phyloP scores from a whole-genome alignment of 2,113 vertebrate species.

The Trachemys scripta region DNA sequence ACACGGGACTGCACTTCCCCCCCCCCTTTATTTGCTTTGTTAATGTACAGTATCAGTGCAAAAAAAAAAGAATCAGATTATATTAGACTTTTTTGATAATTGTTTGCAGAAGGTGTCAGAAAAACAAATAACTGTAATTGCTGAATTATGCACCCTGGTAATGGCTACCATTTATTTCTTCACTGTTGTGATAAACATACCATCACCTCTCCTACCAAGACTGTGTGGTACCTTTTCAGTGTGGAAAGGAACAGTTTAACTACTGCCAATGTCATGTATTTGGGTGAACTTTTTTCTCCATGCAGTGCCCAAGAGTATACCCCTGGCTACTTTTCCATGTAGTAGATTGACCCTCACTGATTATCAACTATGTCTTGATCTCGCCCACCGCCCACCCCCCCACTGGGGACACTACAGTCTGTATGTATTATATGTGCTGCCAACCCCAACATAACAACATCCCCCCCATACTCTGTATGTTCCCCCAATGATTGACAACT shows the following conservation, averaged over 20 bases:
- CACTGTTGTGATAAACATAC: constrained; percentile 7
- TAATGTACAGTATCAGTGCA: constrained; percentile 42
- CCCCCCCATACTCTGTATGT: too few relatives aligned
- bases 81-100: constrained; percentile 65
- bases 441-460: too few relatives aligned
- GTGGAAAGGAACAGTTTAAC: neutral
- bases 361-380: too few relatives aligned
- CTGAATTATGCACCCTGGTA: constrained; percentile 68
- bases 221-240: neutral
- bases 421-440: too few relatives aligned
- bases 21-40: constrained; percentile 65
- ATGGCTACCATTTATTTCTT: constrained; percentile 67
- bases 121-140: constrained; percentile 69
- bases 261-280: accelerated
- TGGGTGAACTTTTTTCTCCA: neutral
- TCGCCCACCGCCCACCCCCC: too few relatives aligned
- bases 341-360: too few relatives aligned
- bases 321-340: accelerated
- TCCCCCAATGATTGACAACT: too few relatives aligned
- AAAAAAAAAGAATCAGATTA: constrained; percentile 62
- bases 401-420: too few relatives aligned
- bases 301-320: neutral
- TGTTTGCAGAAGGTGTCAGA: constrained; percentile 66
- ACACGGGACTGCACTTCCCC: constrained; percentile 69
- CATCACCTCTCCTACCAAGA: constrained; percentile 40